These are phyloP conservation scores for Kryptolebias ocellatus DNA, from an alignment of 2,797 vertebrate species.

Conservation along the genomic window DNA sequence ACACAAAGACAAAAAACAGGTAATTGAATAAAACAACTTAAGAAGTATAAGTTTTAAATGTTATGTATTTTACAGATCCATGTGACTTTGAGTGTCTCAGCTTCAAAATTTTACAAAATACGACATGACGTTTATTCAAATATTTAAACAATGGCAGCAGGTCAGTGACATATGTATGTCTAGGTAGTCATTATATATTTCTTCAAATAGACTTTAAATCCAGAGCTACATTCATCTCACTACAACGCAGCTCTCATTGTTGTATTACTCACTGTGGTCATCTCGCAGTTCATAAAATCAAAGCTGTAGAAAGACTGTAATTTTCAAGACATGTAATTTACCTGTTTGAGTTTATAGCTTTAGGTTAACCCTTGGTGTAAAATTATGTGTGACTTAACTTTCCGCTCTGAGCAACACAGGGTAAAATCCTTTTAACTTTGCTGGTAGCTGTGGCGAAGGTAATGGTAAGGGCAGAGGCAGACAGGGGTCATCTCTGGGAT, in stretches of 20 bases:
- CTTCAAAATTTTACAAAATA: conserved; percentile 11
- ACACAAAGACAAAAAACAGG: no score
- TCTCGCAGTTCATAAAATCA: conserved; percentile 73
- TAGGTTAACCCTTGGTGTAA: conserved; percentile 63
- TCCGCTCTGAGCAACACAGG: conserved; percentile 34
- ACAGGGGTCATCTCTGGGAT: conserved; percentile 37
- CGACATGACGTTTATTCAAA: conserved; percentile 24
- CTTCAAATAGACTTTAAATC: conserved; percentile 36
- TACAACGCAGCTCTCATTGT: conserved; percentile 43
- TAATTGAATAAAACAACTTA: no score
- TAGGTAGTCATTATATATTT: conserved; percentile 31
- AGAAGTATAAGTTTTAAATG: background rate
- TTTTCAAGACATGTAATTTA: conserved; percentile 73
- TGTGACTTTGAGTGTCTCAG: conserved; percentile 5
- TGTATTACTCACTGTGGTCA: conserved; percentile 71
- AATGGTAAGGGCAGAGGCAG: conserved; percentile 16
- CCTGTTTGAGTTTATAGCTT: conserved; percentile 68
- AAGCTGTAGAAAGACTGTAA: conserved; percentile 70
- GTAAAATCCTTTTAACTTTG: conserved; percentile 37
- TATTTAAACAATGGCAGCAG: conserved; percentile 28
- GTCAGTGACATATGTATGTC: conserved; percentile 21
- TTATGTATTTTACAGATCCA: background rate
- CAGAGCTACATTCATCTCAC: conserved; percentile 29
- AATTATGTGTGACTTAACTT: conserved; percentile 54
- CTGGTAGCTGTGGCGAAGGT: conserved; percentile 21